phyloP scores from a whole-genome alignment of 2,113 vertebrate genomes.

The Siphamia tubifer region DNA sequence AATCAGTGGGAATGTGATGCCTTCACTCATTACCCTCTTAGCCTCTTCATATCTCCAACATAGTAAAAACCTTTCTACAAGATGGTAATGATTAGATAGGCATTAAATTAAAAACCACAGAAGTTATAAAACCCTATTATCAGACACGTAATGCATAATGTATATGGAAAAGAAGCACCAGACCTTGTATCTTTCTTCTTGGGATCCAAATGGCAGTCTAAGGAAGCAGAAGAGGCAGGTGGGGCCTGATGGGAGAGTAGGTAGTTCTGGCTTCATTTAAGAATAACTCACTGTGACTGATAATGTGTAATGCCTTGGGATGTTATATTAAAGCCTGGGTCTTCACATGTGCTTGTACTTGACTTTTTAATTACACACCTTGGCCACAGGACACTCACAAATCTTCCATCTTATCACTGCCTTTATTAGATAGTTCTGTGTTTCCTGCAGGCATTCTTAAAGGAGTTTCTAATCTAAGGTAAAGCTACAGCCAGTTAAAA shows the following conservation, averaged over 20 bases:
- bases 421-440: constrained; percentile 8
- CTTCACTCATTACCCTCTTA: background rate
- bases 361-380: constrained; percentile 60
- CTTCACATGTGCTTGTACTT: constrained; percentile 23
- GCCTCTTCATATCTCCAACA: background rate
- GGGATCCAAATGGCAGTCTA: background rate
- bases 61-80: background rate
- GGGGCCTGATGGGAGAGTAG: background rate
- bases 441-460: constrained; percentile 37
- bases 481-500: constrained; percentile 6
- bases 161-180: background rate
- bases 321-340: constrained; percentile 36
- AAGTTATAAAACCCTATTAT: background rate
- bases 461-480: constrained; percentile 36
- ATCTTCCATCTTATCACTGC: constrained; percentile 34
- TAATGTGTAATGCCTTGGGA: constrained; percentile 15
- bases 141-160: no score
- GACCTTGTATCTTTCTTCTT: background rate
- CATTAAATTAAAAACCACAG: background rate
- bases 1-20: background rate
- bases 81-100: no score
- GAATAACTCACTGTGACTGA: constrained; percentile 22
- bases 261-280: constrained; percentile 13
- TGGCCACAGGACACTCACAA: constrained; percentile 39
- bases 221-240: background rate